phyloP scores from a whole-genome alignment of 2,113 vertebrate genomes.

The Oncorhynchus gorbuscha region DNA sequence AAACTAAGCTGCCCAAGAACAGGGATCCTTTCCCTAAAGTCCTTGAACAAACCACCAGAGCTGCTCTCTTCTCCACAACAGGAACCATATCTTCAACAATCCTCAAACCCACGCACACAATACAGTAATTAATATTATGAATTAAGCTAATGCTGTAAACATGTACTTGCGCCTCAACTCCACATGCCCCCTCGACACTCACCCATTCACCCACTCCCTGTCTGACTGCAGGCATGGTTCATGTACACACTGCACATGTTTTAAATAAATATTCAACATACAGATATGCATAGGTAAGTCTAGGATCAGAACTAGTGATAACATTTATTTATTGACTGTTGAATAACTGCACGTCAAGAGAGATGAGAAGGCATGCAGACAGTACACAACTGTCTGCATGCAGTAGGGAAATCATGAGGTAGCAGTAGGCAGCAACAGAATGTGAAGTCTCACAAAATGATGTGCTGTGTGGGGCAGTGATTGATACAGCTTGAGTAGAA shows the following conservation, averaged over 20 bases:
- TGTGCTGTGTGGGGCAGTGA: not conserved
- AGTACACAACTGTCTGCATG: no score
- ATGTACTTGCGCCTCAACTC: conserved; percentile 50
- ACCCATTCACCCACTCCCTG: no score
- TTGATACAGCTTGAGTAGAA: not conserved
- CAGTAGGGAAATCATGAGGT: not conserved
- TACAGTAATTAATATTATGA: not conserved
- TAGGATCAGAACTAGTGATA: no score
- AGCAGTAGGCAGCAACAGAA: no score
- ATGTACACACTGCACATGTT: not conserved
- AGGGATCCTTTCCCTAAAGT: not conserved
- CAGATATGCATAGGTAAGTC: not conserved
- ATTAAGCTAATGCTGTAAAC: not conserved
- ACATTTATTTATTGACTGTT: not conserved
- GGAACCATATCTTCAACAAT: conserved; percentile 14
- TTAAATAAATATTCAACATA: not conserved
- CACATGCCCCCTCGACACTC: conserved; percentile 10
- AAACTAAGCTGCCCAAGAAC: not conserved
- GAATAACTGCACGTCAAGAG: not conserved
- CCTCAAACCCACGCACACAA: not conserved
- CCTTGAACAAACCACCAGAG: not conserved
- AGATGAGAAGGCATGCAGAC: not conserved
- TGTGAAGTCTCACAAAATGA: not conserved
- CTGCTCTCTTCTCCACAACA: conserved; percentile 4
- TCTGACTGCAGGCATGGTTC: not conserved